These are phyloP conservation scores for Albula glossodonta DNA, from an alignment of 2,113 vertebrate genomes.

Conservation along the genomic window DNA sequence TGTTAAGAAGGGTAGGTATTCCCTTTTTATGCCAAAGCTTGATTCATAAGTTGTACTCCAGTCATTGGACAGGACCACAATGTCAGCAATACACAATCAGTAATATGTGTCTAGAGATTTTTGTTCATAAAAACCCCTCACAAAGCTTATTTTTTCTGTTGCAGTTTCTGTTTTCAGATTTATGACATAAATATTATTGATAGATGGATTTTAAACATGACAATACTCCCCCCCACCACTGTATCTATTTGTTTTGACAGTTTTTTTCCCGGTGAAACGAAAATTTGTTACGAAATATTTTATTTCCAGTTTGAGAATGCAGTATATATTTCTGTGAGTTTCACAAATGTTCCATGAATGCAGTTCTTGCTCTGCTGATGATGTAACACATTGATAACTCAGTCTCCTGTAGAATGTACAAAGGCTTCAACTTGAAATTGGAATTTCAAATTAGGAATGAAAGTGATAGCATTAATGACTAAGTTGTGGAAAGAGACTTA, in stretches of 20 bases:
- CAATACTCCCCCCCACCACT: too few species aligned
- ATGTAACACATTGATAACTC: background rate
- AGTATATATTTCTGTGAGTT: background rate
- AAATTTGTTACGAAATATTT: too few species aligned
- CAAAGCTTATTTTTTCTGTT: too few species aligned
- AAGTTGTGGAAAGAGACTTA: background rate
- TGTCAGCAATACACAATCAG: background rate
- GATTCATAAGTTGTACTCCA: background rate
- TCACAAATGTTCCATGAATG: background rate
- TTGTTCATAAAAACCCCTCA: too few species aligned
- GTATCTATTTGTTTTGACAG: too few species aligned
- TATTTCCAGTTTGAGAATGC: background rate
- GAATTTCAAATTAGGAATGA: background rate
- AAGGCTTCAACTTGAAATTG: conserved; percentile 3
- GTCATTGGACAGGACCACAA: background rate
- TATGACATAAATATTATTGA: too few species aligned
- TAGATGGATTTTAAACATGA: too few species aligned
- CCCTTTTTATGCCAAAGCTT: background rate
- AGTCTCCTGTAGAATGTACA: background rate
- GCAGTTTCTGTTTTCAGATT: too few species aligned
- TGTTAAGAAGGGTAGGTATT: background rate
- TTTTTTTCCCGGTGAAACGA: too few species aligned
- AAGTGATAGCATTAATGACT: background rate
- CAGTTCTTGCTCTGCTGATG: background rate
- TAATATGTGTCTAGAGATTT: background rate